Evolutionary conservation across 2,888 invertebrate genomes (phyloP).

Genomic region (Apamea sordens): DNA sequence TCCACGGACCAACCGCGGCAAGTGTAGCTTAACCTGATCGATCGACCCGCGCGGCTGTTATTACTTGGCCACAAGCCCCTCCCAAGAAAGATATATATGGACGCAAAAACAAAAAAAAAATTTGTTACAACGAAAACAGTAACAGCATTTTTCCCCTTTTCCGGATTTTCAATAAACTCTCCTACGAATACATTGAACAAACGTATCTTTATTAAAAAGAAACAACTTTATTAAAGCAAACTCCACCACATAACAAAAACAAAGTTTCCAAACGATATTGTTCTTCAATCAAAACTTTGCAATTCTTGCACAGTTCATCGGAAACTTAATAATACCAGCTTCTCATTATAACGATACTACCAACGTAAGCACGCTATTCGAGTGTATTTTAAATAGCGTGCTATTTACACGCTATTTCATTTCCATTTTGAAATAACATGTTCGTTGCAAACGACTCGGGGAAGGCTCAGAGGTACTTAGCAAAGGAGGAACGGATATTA

Average conservation of each 20-base stretch:
- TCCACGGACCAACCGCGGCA: too few species aligned
- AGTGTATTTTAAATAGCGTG: neutral
- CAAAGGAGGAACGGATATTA: neutral
- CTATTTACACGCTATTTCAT: constrained; percentile 8
- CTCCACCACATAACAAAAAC: constrained; percentile 18
- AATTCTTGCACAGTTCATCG: constrained; percentile 1
- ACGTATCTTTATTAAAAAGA: constrained; percentile 1
- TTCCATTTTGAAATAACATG: constrained; percentile 7
- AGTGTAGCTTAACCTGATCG: too few species aligned
- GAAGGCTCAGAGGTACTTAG: neutral
- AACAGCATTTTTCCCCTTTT: neutral
- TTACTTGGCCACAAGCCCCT: too few species aligned
- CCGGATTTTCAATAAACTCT: neutral
- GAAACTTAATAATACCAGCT: constrained; percentile 6
- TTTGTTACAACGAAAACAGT: neutral
- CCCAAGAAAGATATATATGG: neutral
- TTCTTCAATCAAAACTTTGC: constrained; percentile 37
- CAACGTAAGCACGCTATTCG: constrained; percentile 2
- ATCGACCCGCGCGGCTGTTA: too few species aligned
- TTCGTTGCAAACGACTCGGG: constrained; percentile 18
- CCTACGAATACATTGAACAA: neutral
- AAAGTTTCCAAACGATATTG: constrained; percentile 28
- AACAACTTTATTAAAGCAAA: neutral
- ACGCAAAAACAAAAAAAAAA: neutral
- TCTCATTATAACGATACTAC: constrained; percentile 4